Percentiles rank a stretch among this genome's conserved stretches.
These are phyloP conservation scores for Rhynchophorus ferrugineus DNA, from an alignment of 1,140 invertebrate genomes.

Conservation along the genomic window DNA sequence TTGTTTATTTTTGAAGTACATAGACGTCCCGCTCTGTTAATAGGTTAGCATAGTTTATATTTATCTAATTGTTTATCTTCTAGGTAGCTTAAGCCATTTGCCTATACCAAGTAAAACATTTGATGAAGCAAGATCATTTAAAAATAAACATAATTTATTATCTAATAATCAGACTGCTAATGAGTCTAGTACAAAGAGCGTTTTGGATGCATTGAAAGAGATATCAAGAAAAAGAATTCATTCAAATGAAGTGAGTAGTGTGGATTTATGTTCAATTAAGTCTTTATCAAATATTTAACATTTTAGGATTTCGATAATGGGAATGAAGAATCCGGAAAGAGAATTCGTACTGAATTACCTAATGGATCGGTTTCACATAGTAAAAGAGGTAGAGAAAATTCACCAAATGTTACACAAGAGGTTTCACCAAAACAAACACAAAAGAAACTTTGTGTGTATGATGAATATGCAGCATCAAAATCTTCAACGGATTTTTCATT, in stretches of 20 bases:
- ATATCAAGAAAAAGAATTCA: conserved; percentile 47
- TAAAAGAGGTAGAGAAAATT: conserved; percentile 18
- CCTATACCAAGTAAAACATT: conserved; percentile 24
- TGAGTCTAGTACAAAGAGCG: conserved; percentile 41
- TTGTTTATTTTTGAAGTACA: too few relatives aligned
- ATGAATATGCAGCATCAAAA: conserved; percentile 29
- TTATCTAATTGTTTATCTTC: conserved; percentile 17
- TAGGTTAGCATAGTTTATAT: too few relatives aligned
- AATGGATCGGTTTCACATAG: conserved; percentile 3
- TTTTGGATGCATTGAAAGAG: conserved; percentile 45
- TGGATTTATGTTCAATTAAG: conserved; percentile 2
- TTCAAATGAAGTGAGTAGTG: conserved; percentile 37
- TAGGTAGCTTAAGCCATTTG: conserved; percentile 20
- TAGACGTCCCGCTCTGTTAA: too few relatives aligned
- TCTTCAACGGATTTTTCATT: conserved; percentile 28
- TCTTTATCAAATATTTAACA: conserved; percentile 9
- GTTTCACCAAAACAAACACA: conserved; percentile 16
- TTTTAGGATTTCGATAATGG: conserved; percentile 21
- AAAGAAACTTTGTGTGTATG: conserved; percentile 30
- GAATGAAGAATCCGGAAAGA: conserved; percentile 25
- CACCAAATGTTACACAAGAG: conserved; percentile 16
- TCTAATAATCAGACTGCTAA: not conserved
- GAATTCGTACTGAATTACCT: not conserved
- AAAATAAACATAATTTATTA: conserved; percentile 15
- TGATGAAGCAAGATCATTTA: conserved; percentile 22